A percentile compares a stretch with the other conserved stretches of the same genome.
Conservation (phyloP, 1,140 invertebrate species). For the Diploscapter pachys region DNA sequence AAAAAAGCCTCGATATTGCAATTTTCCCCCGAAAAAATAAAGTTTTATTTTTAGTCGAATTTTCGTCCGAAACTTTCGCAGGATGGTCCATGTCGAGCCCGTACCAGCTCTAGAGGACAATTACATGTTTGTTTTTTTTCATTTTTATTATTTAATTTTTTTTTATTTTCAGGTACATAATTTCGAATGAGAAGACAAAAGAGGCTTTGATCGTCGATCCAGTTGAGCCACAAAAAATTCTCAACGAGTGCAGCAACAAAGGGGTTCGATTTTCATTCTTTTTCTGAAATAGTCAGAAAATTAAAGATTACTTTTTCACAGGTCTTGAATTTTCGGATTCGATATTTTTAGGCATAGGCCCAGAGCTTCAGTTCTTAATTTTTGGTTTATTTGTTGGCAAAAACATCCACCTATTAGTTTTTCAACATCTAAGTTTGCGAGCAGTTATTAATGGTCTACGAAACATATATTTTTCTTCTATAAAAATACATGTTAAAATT, state of each 20-base stretch:
- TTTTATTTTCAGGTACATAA: too few species aligned
- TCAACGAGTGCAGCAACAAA: constrained; percentile 8
- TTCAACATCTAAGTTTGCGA: background rate
- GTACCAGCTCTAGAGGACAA: constrained; percentile 69
- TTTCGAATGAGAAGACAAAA: constrained; percentile 71
- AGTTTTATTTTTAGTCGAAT: too few species aligned
- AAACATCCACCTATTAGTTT: too few species aligned
- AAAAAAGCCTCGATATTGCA: too few species aligned
- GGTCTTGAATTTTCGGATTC: background rate
- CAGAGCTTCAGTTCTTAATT: too few species aligned
- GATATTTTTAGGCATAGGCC: too few species aligned
- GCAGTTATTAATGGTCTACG: background rate
- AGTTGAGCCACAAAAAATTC: constrained; percentile 72
- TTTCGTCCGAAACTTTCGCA: too few species aligned
- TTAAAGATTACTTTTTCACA: background rate
- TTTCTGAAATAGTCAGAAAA: background rate
- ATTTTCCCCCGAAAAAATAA: too few species aligned
- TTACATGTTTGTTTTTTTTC: constrained; percentile 85
- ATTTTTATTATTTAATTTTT: too few species aligned
- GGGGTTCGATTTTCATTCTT: background rate
- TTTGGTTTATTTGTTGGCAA: too few species aligned
- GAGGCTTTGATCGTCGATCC: constrained; percentile 89
- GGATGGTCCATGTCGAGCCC: background rate
- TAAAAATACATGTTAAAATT: too few species aligned
- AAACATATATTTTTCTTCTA: background rate